These are phyloP conservation scores for Agrochola circellaris DNA, from an alignment of 2,888 invertebrate species.

Conservation along the genomic window DNA sequence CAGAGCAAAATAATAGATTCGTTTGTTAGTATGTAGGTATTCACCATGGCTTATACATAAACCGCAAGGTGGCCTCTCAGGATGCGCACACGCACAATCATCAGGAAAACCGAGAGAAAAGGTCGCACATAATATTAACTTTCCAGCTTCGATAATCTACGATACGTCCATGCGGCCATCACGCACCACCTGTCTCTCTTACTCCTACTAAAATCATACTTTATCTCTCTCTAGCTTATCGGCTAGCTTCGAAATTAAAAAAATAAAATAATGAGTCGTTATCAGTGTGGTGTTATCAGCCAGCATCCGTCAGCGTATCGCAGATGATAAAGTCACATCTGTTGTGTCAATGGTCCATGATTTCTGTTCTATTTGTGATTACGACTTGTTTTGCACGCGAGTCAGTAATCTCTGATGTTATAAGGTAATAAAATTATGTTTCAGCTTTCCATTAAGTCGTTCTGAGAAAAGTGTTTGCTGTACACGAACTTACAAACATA, in stretches of 20 bases:
- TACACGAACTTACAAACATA: not conserved
- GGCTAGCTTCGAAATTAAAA: conserved; percentile 83
- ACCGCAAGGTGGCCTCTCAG: conserved; percentile 24
- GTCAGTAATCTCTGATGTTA: conserved; percentile 33
- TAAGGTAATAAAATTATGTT: conserved; percentile 35
- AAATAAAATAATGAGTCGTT: conserved; percentile 83
- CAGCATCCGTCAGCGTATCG: conserved; percentile 85
- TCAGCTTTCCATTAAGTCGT: not conserved
- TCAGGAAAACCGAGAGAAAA: conserved; percentile 55
- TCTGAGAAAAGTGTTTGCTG: not conserved
- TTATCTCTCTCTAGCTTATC: conserved; percentile 76
- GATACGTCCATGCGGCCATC: conserved; percentile 83
- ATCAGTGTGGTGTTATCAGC: conserved; percentile 74
- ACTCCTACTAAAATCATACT: conserved; percentile 68
- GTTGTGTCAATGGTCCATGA: conserved; percentile 79
- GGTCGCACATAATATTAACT: conserved; percentile 63
- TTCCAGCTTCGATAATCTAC: conserved; percentile 69
- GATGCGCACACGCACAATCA: not conserved
- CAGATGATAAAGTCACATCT: conserved; percentile 82
- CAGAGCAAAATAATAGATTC: not conserved
- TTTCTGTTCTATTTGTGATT: conserved; percentile 73
- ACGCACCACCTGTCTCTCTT: conserved; percentile 79
- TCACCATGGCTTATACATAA: not conserved
- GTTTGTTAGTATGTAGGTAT: no score
- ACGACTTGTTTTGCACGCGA: conserved; percentile 56